Evolutionary conservation across 35 echinoderm and acorn worm species (phyloP).

Genomic region (Holothuria glaberrima): DNA sequence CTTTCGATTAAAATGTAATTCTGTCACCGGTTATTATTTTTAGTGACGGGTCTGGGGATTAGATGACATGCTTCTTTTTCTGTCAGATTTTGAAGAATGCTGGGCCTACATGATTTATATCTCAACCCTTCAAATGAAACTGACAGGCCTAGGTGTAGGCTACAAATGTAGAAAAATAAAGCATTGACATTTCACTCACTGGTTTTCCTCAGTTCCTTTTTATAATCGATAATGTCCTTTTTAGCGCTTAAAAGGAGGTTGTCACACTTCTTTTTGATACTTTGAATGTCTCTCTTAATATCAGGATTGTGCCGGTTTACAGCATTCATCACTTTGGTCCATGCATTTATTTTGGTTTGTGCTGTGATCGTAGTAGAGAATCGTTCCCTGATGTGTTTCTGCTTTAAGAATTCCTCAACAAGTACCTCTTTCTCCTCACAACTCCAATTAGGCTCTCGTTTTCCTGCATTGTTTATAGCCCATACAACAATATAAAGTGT

Average conservation of each 20-base stretch:
- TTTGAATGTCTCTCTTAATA: constrained; percentile 16
- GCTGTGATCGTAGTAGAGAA: not conserved
- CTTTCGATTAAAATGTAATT: too few relatives aligned
- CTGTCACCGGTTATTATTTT: too few relatives aligned
- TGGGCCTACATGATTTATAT: too few relatives aligned
- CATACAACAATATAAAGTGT: constrained; percentile 19
- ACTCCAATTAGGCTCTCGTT: constrained; percentile 4
- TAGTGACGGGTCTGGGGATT: too few relatives aligned
- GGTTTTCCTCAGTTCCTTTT: constrained; percentile 2
- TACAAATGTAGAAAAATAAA: too few relatives aligned
- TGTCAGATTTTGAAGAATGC: too few relatives aligned
- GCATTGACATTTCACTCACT: too few relatives aligned
- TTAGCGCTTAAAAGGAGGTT: not conserved
- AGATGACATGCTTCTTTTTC: too few relatives aligned
- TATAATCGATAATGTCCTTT: constrained; percentile 7
- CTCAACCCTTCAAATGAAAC: too few relatives aligned
- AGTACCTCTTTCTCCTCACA: constrained; percentile 27
- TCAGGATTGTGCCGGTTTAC: constrained; percentile 2
- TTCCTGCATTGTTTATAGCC: not conserved
- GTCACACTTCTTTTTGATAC: constrained; percentile 10
- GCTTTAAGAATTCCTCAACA: constrained; percentile 5
- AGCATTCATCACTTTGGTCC: too few relatives aligned
- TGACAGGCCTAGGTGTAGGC: too few relatives aligned
- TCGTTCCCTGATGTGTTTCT: not conserved
- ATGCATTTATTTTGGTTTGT: not conserved